phyloP scores from a whole-genome alignment of 2,797 vertebrate genomes.

The Chaetophractus vellerosus region DNA sequence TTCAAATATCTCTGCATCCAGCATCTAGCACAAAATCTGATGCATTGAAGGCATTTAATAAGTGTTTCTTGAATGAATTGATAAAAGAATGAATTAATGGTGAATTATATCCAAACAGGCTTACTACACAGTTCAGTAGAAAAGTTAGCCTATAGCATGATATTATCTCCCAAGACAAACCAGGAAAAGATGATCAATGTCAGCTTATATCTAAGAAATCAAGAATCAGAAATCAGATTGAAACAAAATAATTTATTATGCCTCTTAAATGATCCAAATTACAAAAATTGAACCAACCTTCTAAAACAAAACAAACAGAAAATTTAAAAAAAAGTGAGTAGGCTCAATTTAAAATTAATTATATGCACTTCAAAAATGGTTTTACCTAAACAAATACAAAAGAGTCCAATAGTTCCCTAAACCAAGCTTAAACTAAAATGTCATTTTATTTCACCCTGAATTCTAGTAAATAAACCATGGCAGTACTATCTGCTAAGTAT shows the following conservation, averaged over 20 bases:
- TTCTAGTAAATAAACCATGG: neutral
- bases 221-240: slow-evolving; percentile 5
- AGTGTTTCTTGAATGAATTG: neutral
- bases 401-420: neutral
- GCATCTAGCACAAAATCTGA: neutral
- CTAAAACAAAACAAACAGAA: neutral
- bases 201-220: neutral
- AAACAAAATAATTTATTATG: slow-evolving; percentile 8
- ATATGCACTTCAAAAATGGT: neutral
- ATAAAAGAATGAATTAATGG: neutral
- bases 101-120: neutral
- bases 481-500: neutral
- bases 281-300: neutral
- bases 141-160: neutral
- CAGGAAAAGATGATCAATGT: neutral
- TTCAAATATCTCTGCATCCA: neutral
- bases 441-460: neutral
- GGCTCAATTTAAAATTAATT: neutral
- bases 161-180: neutral
- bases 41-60: neutral
- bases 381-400: neutral
- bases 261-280: neutral
- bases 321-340: neutral
- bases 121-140: neutral
- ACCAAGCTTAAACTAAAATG: neutral